A percentile compares a stretch with the other conserved stretches of the same genome.
Conservation (phyloP, 2,113 vertebrate species). For the Sinocyclocheilus anshuiensis region DNA sequence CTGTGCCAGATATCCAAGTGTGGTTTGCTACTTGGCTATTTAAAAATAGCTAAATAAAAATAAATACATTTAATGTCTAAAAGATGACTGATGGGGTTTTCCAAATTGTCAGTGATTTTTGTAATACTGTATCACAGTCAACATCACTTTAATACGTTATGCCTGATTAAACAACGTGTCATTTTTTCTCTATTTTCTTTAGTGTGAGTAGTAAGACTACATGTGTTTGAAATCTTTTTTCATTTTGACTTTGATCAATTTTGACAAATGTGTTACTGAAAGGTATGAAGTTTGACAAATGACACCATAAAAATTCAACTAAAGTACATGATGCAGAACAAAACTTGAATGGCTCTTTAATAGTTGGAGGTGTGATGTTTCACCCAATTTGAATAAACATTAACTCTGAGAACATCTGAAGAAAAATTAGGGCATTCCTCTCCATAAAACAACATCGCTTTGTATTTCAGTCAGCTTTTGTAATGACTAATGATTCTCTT, state of each 20-base stretch:
- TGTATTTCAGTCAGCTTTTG: slow-evolving; percentile 49
- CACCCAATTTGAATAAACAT: slow-evolving; percentile 67
- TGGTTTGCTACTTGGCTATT: neutral
- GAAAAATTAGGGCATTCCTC: slow-evolving; percentile 46
- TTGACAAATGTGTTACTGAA: slow-evolving; percentile 72
- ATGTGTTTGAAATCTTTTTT: slow-evolving; percentile 60
- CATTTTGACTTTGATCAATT: slow-evolving; percentile 71
- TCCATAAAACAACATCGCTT: slow-evolving; percentile 49
- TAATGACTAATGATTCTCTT: slow-evolving; percentile 36
- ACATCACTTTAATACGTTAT: slow-evolving; percentile 39
- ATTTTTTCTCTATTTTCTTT: slow-evolving; percentile 51
- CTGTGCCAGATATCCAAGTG: neutral
- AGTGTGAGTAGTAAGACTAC: slow-evolving; percentile 42
- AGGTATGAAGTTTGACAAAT: slow-evolving; percentile 74
- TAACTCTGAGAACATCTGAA: slow-evolving; percentile 56
- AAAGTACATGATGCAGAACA: slow-evolving; percentile 61
- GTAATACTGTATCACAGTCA: slow-evolving; percentile 30
- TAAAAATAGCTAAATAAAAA: neutral
- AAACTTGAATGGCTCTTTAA: slow-evolving; percentile 58
- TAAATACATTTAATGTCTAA: neutral
- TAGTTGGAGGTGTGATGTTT: slow-evolving; percentile 50
- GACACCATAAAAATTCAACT: slow-evolving; percentile 55
- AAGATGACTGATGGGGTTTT: neutral
- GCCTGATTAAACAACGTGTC: slow-evolving; percentile 48
- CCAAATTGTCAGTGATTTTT: neutral